Conservation (phyloP, 2,888 invertebrate species). For the Hyposoter dolosus region DNA sequence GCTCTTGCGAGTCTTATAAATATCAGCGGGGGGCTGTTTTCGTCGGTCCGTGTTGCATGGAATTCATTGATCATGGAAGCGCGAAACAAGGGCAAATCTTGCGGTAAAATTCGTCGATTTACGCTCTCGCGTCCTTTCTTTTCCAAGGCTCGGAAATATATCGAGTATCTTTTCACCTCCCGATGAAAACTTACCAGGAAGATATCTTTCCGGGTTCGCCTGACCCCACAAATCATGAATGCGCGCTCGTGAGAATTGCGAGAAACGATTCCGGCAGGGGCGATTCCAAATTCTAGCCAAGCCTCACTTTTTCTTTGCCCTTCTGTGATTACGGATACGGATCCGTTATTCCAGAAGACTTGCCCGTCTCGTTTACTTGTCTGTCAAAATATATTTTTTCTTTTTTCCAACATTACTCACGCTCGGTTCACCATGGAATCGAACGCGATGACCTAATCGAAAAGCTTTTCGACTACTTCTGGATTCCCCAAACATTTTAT, state of each 20-base stretch:
- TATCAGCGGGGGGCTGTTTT: slow-evolving; percentile 25
- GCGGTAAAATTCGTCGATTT: slow-evolving; percentile 46
- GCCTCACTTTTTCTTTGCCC: background rate
- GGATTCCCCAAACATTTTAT: background rate
- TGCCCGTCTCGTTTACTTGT: background rate
- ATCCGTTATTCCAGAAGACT: slow-evolving; percentile 3
- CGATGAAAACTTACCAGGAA: slow-evolving; percentile 60
- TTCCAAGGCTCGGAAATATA: background rate
- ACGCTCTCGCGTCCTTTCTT: background rate
- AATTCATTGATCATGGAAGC: slow-evolving; percentile 67
- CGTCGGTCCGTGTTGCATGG: background rate
- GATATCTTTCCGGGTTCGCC: slow-evolving; percentile 46
- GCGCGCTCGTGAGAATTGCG: slow-evolving; percentile 35
- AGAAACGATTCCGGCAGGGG: slow-evolving; percentile 37
- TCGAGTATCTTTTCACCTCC: slow-evolving; percentile 35
- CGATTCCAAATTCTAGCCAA: slow-evolving; percentile 43
- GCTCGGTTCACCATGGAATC: background rate
- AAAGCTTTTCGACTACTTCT: background rate
- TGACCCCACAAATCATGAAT: slow-evolving; percentile 55
- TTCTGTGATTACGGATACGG: slow-evolving; percentile 5
- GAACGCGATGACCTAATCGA: background rate
- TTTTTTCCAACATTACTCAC: background rate
- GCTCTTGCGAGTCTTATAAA: slow-evolving; percentile 48
- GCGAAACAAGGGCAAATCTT: slow-evolving; percentile 62
- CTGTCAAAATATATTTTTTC: background rate